Conservation (phyloP, 2,888 invertebrate species). For the Pollenia amentaria region DNA sequence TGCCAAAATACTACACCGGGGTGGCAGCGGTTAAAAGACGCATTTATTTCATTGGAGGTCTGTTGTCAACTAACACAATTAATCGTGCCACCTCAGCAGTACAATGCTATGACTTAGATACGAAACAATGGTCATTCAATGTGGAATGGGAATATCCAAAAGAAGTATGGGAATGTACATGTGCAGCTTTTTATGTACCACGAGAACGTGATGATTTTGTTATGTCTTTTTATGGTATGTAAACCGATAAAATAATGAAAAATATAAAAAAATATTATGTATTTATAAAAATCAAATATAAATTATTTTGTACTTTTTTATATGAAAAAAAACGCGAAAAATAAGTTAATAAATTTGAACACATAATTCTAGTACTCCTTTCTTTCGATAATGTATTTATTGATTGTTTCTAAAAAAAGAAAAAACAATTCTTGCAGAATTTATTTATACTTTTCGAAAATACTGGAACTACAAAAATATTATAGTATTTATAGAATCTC, state of each 20-base stretch:
- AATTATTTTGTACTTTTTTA: slow-evolving; percentile 65
- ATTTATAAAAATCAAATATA: slow-evolving; percentile 25
- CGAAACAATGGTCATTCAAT: slow-evolving; percentile 86
- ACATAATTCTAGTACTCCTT: not conserved
- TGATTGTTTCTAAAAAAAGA: slow-evolving; percentile 31
- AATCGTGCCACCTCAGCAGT: slow-evolving; percentile 88
- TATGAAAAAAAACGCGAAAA: slow-evolving; percentile 32
- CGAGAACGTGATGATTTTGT: slow-evolving; percentile 81
- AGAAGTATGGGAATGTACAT: slow-evolving; percentile 90
- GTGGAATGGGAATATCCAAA: slow-evolving; percentile 88
- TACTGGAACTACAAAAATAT: slow-evolving; percentile 4
- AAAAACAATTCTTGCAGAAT: slow-evolving; percentile 47
- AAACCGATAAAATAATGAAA: not conserved
- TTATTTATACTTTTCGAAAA: slow-evolving; percentile 25
- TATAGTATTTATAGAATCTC: slow-evolving; percentile 59
- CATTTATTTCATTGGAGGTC: slow-evolving; percentile 89
- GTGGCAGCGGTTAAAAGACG: slow-evolving; percentile 87
- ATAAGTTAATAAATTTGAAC: slow-evolving; percentile 24
- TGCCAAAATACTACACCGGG: slow-evolving; percentile 89
- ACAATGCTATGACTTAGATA: slow-evolving; percentile 88
- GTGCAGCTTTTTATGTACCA: slow-evolving; percentile 89
- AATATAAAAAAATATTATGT: not conserved
- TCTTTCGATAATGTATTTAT: slow-evolving; percentile 38
- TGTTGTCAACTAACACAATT: slow-evolving; percentile 88
- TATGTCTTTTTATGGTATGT: slow-evolving; percentile 62